Conservation (phyloP, 1,140 invertebrate genomes). For the Drosophila leontia region DNA sequence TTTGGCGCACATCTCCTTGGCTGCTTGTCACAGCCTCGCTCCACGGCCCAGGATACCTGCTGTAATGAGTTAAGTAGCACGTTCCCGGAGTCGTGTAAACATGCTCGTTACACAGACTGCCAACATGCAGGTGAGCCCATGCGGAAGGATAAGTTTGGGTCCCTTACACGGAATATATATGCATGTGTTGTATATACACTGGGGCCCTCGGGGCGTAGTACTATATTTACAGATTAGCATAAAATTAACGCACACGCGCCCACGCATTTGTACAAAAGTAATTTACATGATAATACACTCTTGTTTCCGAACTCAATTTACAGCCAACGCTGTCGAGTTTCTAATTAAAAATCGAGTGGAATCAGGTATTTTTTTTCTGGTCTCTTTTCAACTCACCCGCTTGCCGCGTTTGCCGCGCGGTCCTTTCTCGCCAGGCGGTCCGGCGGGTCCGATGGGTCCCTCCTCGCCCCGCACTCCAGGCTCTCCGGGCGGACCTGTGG, state of each 20-base stretch:
- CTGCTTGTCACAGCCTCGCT: slow-evolving; percentile 30
- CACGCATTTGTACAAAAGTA: slow-evolving; percentile 67
- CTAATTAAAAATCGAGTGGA: slow-evolving; percentile 80
- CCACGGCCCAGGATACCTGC: slow-evolving; percentile 18
- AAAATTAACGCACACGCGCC: slow-evolving; percentile 72
- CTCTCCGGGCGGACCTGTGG: slow-evolving; percentile 89
- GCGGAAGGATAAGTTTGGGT: slow-evolving; percentile 59
- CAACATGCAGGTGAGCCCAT: slow-evolving; percentile 47
- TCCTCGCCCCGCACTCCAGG: slow-evolving; percentile 93
- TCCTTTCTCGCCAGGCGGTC: slow-evolving; percentile 87
- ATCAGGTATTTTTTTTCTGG: slow-evolving; percentile 54
- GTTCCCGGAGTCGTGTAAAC: slow-evolving; percentile 53
- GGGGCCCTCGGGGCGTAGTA: slow-evolving; percentile 15
- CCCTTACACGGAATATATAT: slow-evolving; percentile 10
- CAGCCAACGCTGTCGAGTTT: slow-evolving; percentile 39
- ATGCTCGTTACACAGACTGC: slow-evolving; percentile 60
- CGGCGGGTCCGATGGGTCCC: slow-evolving; percentile 94
- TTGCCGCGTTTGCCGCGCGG: slow-evolving; percentile 90
- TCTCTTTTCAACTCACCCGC: slow-evolving; percentile 87
- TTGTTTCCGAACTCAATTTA: slow-evolving; percentile 60
- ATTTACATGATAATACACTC: slow-evolving; percentile 80
- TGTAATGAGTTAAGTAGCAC: slow-evolving; percentile 76
- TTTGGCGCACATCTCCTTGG: slow-evolving; percentile 6
- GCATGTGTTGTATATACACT: slow-evolving; percentile 51
- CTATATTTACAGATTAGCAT: slow-evolving; percentile 80